These are phyloP conservation scores for Platyura marginata DNA, from an alignment of 1,140 invertebrate genomes.

Conservation along the genomic window DNA sequence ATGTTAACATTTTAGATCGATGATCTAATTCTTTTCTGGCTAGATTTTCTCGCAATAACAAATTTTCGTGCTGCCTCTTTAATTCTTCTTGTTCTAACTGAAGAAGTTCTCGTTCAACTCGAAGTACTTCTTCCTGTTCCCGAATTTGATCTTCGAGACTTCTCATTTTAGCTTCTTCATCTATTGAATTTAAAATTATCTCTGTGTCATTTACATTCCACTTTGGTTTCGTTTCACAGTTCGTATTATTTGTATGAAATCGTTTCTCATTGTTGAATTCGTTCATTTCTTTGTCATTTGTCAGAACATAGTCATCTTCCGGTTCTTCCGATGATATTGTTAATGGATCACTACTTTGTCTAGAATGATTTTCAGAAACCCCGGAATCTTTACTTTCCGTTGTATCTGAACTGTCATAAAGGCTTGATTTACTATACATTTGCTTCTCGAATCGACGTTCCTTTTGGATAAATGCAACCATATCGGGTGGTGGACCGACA, in stretches of 20 bases:
- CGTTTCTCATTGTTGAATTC: constrained; percentile 45
- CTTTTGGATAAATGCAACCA: constrained; percentile 56
- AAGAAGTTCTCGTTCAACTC: constrained; percentile 53
- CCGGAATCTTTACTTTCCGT: constrained; percentile 55
- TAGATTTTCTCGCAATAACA: constrained; percentile 39
- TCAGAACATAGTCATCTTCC: constrained; percentile 10
- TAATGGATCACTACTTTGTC: constrained; percentile 49
- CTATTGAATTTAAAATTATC: too few species aligned
- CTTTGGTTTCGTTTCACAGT: constrained; percentile 37
- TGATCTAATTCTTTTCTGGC: constrained; percentile 29
- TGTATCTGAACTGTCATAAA: constrained; percentile 29
- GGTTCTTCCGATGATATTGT: constrained; percentile 22
- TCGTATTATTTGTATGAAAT: constrained; percentile 49
- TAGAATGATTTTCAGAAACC: constrained; percentile 51
- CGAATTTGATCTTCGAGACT: constrained; percentile 35
- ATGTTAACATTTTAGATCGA: constrained; percentile 22
- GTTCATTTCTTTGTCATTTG: too few species aligned
- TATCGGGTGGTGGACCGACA: constrained; percentile 56
- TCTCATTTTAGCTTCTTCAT: constrained; percentile 28
- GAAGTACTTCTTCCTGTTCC: constrained; percentile 46
- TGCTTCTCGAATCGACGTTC: constrained; percentile 60
- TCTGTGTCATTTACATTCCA: too few species aligned
- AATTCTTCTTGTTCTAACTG: constrained; percentile 59
- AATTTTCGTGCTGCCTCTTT: constrained; percentile 49
- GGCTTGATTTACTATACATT: constrained; percentile 38